Percentiles rank a stretch among this genome's conserved stretches.
phyloP scores from a whole-genome alignment of 2,888 invertebrate genomes.

The Lithophane ornitopus region DNA sequence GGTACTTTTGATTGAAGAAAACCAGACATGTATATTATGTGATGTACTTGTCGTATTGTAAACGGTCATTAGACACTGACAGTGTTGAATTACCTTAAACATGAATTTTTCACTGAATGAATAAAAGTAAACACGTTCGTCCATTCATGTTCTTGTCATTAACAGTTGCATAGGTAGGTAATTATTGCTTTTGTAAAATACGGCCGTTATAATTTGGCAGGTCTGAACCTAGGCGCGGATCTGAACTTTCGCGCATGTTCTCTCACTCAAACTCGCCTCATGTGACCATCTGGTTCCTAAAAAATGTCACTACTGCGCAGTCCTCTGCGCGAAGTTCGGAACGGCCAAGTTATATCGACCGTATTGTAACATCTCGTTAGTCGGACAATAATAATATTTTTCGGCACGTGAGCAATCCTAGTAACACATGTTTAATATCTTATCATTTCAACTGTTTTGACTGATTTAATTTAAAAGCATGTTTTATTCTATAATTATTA shows the following conservation, averaged over 20 bases:
- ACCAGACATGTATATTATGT: neutral
- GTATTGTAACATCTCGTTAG: neutral
- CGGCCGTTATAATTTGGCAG: too few relatives aligned
- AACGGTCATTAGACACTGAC: neutral
- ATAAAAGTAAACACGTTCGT: conserved; percentile 8
- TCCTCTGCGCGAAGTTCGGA: too few relatives aligned
- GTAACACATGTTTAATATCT: conserved; percentile 20
- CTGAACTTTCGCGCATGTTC: too few relatives aligned
- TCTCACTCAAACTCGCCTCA: too few relatives aligned
- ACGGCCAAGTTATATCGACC: too few relatives aligned
- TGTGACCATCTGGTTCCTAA: too few relatives aligned
- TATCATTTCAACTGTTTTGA: conserved; percentile 17
- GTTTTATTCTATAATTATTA: conserved; percentile 3
- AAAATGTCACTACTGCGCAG: too few relatives aligned
- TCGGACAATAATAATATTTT: neutral
- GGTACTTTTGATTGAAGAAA: neutral
- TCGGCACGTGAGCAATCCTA: conserved; percentile 4
- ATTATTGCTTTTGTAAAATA: neutral
- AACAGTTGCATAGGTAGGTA: neutral
- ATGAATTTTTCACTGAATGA: conserved; percentile 4
- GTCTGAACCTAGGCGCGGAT: too few relatives aligned
- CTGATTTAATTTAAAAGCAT: conserved; percentile 40
- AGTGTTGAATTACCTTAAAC: conserved; percentile 26
- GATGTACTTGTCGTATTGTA: neutral
- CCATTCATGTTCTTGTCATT: conserved; percentile 17